Conservation (phyloP, 2,888 invertebrate species). For the Luperina testacea region DNA sequence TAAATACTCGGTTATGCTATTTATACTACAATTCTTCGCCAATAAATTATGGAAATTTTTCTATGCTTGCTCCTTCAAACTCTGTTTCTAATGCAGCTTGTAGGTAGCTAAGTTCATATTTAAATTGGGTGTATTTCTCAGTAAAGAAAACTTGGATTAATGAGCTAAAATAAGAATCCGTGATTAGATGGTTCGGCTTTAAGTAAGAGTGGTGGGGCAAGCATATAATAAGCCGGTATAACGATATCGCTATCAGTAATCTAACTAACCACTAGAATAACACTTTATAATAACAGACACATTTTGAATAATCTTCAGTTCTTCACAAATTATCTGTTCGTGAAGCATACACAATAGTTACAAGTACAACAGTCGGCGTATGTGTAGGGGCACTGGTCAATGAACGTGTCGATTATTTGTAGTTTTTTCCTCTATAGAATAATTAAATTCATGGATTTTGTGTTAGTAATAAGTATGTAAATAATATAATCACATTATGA, state of each 20-base stretch:
- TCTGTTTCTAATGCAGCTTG: background rate
- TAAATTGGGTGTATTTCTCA: conserved; percentile 12
- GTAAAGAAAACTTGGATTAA: conserved; percentile 1
- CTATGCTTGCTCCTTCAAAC: conserved; percentile 10
- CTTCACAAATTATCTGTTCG: background rate
- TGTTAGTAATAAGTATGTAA: background rate
- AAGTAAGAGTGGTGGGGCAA: background rate
- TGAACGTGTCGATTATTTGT: background rate
- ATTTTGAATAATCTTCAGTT: background rate
- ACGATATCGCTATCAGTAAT: conserved; percentile 31
- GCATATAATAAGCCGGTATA: background rate
- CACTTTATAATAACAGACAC: conserved; percentile 9
- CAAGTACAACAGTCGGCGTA: background rate
- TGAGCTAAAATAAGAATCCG: background rate
- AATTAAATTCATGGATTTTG: background rate
- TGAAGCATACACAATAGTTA: conserved; percentile 11
- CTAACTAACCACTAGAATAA: conserved; percentile 13
- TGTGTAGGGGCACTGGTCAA: background rate
- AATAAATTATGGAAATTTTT: conserved; percentile 34
- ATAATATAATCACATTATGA: background rate
- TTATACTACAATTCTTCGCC: conserved; percentile 45
- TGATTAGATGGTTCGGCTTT: background rate
- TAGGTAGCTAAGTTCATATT: background rate
- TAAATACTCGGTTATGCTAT: conserved; percentile 46
- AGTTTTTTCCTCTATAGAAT: background rate